Evolutionary conservation across 2,888 invertebrate species (phyloP), one percentile per base, ranked within the genome.

Genomic region (Synanthedon tipuliformis): DNA sequence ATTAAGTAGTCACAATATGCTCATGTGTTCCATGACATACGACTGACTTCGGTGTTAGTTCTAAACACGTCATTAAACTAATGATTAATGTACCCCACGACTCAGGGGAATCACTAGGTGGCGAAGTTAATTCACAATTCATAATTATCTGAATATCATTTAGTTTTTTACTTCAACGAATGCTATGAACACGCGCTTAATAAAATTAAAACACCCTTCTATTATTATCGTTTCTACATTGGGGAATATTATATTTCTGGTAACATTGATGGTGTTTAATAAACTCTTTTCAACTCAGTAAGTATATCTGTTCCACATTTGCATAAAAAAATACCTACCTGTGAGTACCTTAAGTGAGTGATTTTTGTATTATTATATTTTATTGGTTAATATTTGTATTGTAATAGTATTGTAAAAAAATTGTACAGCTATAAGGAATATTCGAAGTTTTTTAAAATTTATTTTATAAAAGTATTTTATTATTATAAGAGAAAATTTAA

Each of bases 91-190:
- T 64, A 60, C 57, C 62, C 59, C 60, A 59, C 59, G 60, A 56
- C 73, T 62, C 73, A 63, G 65, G 77, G 78, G 75, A 72, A 61
- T 61, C 64, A 56, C 52, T 71, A 78, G 75, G 79, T 77, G 79
- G 69, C 66, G 69, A 67, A 63, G 66, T 59, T 78, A 78, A 78
- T 75, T 73, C 64, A 64, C 69, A 73, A 78, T 81, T 77, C 69
- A 68, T 78, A 74, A 79, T 78, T 75, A 75, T 66, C 62, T 64
- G 53, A 61, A 62, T 58, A 61, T 65, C 59, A 57, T 59, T 59
- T 58, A 58, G 59, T 64, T 64, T 62, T 58, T 59, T 50, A 49
- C 49, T 10, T 50, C 16, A 49, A 49, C 49, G 49, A 49, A 12
- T 34, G 34, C 4, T 41, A 53, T 53, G 16, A 53, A 53, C 41